A percentile compares a stretch with the other conserved stretches of the same genome.
Conservation (phyloP, 2,113 vertebrate genomes). For the Gadus chalcogrammus region DNA sequence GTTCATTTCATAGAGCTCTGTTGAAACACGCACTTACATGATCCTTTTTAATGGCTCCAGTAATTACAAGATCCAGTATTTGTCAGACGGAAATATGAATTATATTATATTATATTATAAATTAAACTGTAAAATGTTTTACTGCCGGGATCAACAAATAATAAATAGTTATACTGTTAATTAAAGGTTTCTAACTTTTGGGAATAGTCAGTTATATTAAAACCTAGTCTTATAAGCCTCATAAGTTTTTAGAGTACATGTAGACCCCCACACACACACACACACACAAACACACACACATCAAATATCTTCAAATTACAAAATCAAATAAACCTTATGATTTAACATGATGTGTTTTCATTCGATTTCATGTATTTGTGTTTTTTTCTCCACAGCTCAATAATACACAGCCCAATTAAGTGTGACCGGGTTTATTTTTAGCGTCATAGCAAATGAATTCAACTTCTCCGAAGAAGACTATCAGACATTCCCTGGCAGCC, state of each 20-base stretch:
- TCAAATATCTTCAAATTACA: too few relatives aligned
- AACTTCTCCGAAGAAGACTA: constrained; percentile 67
- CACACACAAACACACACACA: constrained; percentile 6
- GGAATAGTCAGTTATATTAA: constrained; percentile 26
- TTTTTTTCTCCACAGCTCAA: constrained; percentile 54
- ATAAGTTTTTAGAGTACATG: constrained; percentile 14
- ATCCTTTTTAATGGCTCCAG: not conserved
- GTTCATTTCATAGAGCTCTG: not conserved
- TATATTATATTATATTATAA: not conserved
- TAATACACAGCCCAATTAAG: constrained; percentile 67
- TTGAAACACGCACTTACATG: not conserved
- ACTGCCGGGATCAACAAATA: not conserved
- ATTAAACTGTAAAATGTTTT: not conserved
- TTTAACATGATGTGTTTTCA: constrained; percentile 46
- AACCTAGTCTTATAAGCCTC: constrained; percentile 17
- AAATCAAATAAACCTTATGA: not conserved
- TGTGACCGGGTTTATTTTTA: constrained; percentile 71
- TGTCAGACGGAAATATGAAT: not conserved
- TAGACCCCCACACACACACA: not conserved
- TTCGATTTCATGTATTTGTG: constrained; percentile 52
- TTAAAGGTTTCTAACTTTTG: constrained; percentile 1
- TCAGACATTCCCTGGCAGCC: constrained; percentile 69
- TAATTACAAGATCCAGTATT: not conserved
- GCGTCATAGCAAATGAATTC: constrained; percentile 67
- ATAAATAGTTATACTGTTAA: not conserved